Percentiles rank a stretch among this genome's conserved stretches.
phyloP scores from a whole-genome alignment of 2,113 vertebrate species.

The Sciurus niger region DNA sequence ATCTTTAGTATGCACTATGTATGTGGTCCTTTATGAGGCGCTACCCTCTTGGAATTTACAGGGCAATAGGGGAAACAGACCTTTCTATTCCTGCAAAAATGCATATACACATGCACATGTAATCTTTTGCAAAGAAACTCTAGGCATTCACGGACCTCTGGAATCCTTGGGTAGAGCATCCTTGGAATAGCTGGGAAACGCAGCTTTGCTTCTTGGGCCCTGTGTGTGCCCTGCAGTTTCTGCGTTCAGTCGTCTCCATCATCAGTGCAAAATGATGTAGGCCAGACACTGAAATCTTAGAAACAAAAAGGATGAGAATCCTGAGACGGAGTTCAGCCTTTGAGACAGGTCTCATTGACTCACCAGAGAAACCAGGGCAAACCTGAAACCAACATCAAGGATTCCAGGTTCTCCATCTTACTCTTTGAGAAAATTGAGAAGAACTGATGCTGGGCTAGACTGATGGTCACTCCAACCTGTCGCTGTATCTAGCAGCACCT shows the following conservation, averaged over 20 bases:
- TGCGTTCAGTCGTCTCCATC: neutral
- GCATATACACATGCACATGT: neutral
- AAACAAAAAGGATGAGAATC: neutral
- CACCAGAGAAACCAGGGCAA: neutral
- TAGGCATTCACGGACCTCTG: neutral
- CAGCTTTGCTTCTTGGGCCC: neutral
- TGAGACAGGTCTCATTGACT: neutral
- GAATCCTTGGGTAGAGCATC: neutral
- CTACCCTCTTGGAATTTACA: neutral
- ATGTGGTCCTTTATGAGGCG: neutral
- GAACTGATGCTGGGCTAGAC: neutral
- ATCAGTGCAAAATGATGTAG: neutral
- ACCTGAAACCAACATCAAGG: neutral
- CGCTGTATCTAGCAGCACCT: neutral
- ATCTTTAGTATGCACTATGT: neutral
- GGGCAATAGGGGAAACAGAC: neutral
- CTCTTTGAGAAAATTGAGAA: neutral
- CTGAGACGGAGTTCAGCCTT: neutral
- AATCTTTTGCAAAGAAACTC: constrained; percentile 28
- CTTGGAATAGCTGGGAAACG: neutral
- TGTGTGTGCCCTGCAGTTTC: neutral
- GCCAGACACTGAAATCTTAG: neutral
- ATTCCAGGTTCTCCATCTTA: neutral
- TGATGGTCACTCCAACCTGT: neutral
- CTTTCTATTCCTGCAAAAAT: constrained; percentile 1